Base-by-base conservation (phyloP, 1,140 invertebrate species). In the Heliconius congener region DNA sequence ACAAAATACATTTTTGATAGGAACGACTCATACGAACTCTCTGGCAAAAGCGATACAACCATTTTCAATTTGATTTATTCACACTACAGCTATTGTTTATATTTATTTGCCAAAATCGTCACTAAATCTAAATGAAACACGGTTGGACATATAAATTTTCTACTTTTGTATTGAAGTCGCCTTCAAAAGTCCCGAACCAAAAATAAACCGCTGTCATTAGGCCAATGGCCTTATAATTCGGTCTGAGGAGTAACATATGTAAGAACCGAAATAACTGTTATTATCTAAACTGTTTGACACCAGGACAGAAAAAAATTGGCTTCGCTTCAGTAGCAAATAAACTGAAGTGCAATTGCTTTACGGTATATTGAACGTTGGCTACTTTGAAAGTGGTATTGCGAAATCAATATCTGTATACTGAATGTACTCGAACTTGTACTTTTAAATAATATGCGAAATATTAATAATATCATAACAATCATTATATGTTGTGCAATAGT, bases 151-250 rank as follows among this genome's bases (percentile, higher is more conserved):
- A 76, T 80, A 78, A 76, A 77, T 77, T 46, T 78, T 77, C 79
- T 77, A 75, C 82, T 81, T 81, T 78, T 39, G 73, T 74, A 70
- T 84, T 85, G 86, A 87, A 80, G 87, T 87, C 90, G 86, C 83
- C 83, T 86, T 88, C 85, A 88, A 89, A 87, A 88, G 87, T 87
- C 82, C 81, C 85, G 52, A 71, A 86, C 88, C 91, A 92, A 92
- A 92, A 90, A 91, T 92, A 93, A 88, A 76, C 66, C 72, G 78
- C 90, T 92, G 91, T 92, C 92, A 91, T 92, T 91, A 91, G 92
- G 92, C 91, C 92, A 91, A 90, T 87, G 92, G 91, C 92, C 91
- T 91, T 93, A 91, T 93, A 91, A 92, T 92, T 90, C 87, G 83
- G 85, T 88, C 85, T 90, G 92, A 93, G 89, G 91, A 88, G 88